Evolutionary conservation across 2,797 vertebrate genomes (phyloP), one percentile per base, ranked within the genome.

Genomic region (Chloroceryle inda): DNA sequence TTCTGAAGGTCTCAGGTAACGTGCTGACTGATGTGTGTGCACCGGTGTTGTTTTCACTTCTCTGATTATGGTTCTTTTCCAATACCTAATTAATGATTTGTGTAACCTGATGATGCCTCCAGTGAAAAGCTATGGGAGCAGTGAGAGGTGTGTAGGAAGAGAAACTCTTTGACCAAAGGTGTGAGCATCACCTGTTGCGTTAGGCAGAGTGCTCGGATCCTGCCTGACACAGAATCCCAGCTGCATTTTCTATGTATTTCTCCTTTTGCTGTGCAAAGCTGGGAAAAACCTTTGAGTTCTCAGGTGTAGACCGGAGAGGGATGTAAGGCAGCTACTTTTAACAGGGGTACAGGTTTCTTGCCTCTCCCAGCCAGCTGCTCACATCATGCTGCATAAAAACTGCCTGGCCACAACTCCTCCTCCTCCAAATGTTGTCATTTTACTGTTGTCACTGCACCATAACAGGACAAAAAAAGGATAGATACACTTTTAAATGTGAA

Each of bases 141-240:
- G 56, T 1, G 6, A 33, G 74, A 42, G 26, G 42, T 11, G 52
- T 44, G 23, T 13, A 73, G 50, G 52, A 24, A 19, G 71, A 86
- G 45, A 66, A 94, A 73, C 3, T 10, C 37, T 62, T 0, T 4
- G 13, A 13, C 47, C 19, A 55, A 45, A 91, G 12, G 3, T 38
- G 63, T 44, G 50, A 86, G 52, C 73, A 35, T 33, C 19, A 88
- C 79, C 69, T 94, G 92, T 88, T 90, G 79, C 47, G 0, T 75
- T 63, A 81, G 27, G 26, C 77, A 93, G 38, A 55, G 44, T 8
- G 29, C 79, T 88, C 58, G 81, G 22, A 38, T 33, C n/a, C 49
- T 73, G 35, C 35, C 63, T 68, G 71, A 33, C 26, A n/a, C 20
- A 40, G 49, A 62, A 69, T 52, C 23, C 50, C 56, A 59, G n/a